Evolutionary conservation across 2,113 vertebrate genomes (phyloP), one percentile per base, ranked within the genome.

Genomic region (Spheniscus mendiculus): DNA sequence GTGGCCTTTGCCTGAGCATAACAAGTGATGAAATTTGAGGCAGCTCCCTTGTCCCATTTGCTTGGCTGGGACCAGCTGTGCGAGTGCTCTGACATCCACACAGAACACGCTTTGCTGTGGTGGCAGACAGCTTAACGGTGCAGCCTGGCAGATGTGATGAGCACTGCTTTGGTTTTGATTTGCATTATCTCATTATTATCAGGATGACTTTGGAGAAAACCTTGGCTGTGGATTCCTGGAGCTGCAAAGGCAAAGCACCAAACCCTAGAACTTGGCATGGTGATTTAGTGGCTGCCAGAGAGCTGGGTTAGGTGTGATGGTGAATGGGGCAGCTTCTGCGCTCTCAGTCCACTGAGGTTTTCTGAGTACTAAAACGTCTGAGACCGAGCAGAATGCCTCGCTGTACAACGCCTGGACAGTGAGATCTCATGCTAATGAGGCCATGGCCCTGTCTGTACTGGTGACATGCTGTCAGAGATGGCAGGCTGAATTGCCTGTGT

Each of bases 51-150:
- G 34, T 83, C 71, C 56, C 12, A 1, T 83, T 76, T 91, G 42
- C 47, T 49, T 6, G 40, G 36, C 59, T 49, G 65, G 27, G 15
- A 47, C 52, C 45, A 32, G 44, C 29, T 63, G n/a, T 50, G n/a
- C 1, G 6, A n/a, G 19, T 19, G 34, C 50, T 66, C 15, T 52
- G 59, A 25, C 36, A 38, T 44, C 26, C 34, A 11, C 22, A 13
- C 23, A 38, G 62, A 76, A 29, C 40, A 11, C 2, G 2, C 53
- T 70, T 81, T 59, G 44, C 25, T 1, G 0, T 83, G 44, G 25
- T 38, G 36, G 26, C 61, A 53, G 40, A 18, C 9, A 23, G 20
- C 23, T 27, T 20, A 3, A 11, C 0, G 0, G 8, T 40, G 65
- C 47, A 70, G 32, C 45, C 36, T 50, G 23, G 45, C 69, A 71